Base-by-base conservation (phyloP, 2,888 invertebrate genomes). In the Margaritifera margaritifera region DNA sequence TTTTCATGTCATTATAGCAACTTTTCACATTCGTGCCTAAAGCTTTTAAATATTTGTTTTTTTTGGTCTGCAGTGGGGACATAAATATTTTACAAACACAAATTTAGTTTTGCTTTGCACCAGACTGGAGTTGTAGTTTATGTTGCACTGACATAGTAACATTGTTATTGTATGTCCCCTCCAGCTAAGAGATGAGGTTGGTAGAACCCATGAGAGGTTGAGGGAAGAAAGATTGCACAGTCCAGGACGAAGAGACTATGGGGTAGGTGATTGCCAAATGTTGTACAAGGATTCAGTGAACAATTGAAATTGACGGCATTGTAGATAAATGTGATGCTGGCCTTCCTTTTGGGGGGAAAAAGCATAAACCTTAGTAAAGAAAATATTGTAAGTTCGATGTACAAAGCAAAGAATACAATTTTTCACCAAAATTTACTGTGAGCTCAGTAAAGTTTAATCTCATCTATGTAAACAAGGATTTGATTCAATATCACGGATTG, bases 171-270 rank as follows among this genome's bases (percentile, higher is more conserved):
- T 24, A 61, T 58, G 59, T 62, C 68, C 62, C 51, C 62, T 72
- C 42, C 72, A 87, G 87, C 67, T 87, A 59, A 74, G 85, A 58
- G 84, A 82, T 53, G 86, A 87, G 64, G 77, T 86, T 31, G 84
- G 84, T 55, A 78, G 80, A 42, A 87, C 87, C 0, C 75, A 81
- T 22, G 84, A 84, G 59, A 80, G 84, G 73, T 78, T 87, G n/a
- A 68, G 80, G 59, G 84, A 84, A 22, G 87, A 87, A 64, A 75
- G 80, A 64, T 67, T 76, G 18, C 71, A 81, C 71, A 75, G 74
- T 62, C 71, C 80, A n/a, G 61, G 67, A 24, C 65, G 78, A 68
- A 72, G 83, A 74, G 83, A 84, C 68, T 84, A 84, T 75, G 84
- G 81, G 78, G 85, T 85, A 79, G 52, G 67, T 63, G 19, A 22